Base-by-base conservation (phyloP, 53 echinoderm and acorn worm species). In the Temnopleurus reevesii region DNA sequence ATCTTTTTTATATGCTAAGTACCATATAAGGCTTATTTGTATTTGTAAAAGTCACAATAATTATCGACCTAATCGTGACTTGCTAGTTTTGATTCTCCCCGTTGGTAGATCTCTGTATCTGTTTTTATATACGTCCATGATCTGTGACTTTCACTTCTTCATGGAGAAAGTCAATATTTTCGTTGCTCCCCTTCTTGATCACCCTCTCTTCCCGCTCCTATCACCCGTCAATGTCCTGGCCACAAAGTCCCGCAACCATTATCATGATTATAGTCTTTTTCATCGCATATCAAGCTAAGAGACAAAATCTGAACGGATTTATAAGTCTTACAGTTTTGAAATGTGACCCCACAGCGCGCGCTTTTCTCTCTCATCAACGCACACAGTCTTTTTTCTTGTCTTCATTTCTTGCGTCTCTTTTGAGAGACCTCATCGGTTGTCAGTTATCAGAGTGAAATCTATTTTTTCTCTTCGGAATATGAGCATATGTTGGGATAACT, bases 301-400 rank as follows among this genome's bases (percentile, higher is more conserved):
- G 79, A 79, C 46, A 79, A 49, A 79, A 85, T 85, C 86, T 44
- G 30, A 36, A 27, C 43, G 61, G 86, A 85, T 85, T 85, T 85
- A 29, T 43, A 13, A 51, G 60, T 43, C 86, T 85, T 85, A 85
- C 86, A 35, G 26, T n/a, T 83, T 83, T 53, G 83, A 83, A 55
- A 83, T 83, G 83, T 83, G 86, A 85, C 86, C 86, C 60, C 86
- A 84, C 60, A 85, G 43, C 10, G 61, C 61, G 86, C 35, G 83
- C 56, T 83, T 81, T 83, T 83, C 38, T 55, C 17, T 36, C 36
- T 13, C 36, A 55, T 36, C 57, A 12, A 24, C 28, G 9, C 80
- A 25, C n/a, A 31, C 56, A 18, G 54, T 53, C 57, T 35, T 19
- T 53, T 51, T 49, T 79, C 55, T 36, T 23, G 33, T 55, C 24